phyloP scores from a whole-genome alignment of 1,140 invertebrate species.

The Bactericera cockerelli region DNA sequence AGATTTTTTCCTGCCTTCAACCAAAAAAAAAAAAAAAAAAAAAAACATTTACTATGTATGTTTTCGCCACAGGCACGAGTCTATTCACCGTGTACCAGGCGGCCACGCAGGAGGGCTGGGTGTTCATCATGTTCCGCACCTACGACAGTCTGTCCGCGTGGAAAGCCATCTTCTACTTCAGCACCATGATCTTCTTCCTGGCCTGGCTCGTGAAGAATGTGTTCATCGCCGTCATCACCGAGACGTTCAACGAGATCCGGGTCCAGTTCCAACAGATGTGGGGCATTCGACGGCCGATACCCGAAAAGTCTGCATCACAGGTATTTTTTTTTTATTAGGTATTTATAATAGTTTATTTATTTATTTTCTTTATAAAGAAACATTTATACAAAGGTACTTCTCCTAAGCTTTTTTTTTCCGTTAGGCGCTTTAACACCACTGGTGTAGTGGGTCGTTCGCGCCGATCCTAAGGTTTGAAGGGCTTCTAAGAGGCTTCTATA shows the following conservation, averaged over 20 bases:
- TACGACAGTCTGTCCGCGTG: conserved; percentile 93
- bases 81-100: conserved; percentile 99
- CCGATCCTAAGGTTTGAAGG: too few species aligned
- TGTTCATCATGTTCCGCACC: conserved; percentile 97
- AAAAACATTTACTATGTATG: too few species aligned
- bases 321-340: conserved; percentile 36
- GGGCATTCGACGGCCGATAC: conserved; percentile 81
- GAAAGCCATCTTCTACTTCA: conserved; percentile 92
- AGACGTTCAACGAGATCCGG: conserved; percentile 98
- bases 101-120: conserved; percentile 98
- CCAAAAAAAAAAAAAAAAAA: too few species aligned
- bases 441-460: too few species aligned
- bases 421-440: too few species aligned
- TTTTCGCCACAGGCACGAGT: conserved; percentile 72
- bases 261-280: conserved; percentile 99
- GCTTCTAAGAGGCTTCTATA: too few species aligned
- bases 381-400: too few species aligned
- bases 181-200: conserved; percentile 98
- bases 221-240: conserved; percentile 99
- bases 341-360: too few species aligned
- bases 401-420: too few species aligned
- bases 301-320: conserved; percentile 67
- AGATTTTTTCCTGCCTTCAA: too few species aligned
- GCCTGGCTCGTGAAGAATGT: conserved; percentile 99
- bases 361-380: too few species aligned